Evolutionary conservation across 2,113 vertebrate species (phyloP).

Genomic region (Eleginops maclovinus): DNA sequence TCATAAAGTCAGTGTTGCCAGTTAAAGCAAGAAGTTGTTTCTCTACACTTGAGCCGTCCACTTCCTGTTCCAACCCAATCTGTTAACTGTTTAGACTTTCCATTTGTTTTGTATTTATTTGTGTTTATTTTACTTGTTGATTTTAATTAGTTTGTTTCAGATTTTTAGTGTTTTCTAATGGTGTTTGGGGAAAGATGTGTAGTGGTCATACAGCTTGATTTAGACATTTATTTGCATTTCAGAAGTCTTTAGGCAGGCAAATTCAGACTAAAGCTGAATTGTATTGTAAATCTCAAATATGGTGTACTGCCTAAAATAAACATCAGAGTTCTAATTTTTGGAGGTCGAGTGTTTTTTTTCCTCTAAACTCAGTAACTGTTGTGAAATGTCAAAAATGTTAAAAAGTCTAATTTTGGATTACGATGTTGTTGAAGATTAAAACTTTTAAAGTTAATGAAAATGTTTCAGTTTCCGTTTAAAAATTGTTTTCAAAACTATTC

Average conservation of each 20-base stretch:
- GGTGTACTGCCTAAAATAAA: conserved; percentile 19
- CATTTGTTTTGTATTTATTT: conserved; percentile 6
- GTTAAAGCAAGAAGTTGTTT: too few relatives aligned
- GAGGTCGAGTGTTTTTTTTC: neutral
- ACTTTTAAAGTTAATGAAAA: too few relatives aligned
- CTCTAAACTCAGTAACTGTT: neutral
- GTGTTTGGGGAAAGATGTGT: neutral
- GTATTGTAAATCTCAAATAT: neutral
- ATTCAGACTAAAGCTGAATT: neutral
- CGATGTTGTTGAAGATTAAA: neutral
- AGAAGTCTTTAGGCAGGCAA: neutral
- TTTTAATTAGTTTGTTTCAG: neutral
- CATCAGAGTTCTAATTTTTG: neutral
- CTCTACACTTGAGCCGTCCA: too few relatives aligned
- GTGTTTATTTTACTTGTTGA: conserved; percentile 7
- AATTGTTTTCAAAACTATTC: too few relatives aligned
- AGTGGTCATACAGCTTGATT: neutral
- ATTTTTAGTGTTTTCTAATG: neutral
- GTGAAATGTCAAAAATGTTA: neutral
- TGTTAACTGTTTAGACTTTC: conserved; percentile 17
- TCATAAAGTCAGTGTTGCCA: too few relatives aligned
- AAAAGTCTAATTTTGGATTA: neutral
- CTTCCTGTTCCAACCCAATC: neutral
- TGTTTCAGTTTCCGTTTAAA: too few relatives aligned
- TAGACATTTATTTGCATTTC: neutral